Conservation (phyloP, 2,113 vertebrate genomes). For the Rattus rattus region DNA sequence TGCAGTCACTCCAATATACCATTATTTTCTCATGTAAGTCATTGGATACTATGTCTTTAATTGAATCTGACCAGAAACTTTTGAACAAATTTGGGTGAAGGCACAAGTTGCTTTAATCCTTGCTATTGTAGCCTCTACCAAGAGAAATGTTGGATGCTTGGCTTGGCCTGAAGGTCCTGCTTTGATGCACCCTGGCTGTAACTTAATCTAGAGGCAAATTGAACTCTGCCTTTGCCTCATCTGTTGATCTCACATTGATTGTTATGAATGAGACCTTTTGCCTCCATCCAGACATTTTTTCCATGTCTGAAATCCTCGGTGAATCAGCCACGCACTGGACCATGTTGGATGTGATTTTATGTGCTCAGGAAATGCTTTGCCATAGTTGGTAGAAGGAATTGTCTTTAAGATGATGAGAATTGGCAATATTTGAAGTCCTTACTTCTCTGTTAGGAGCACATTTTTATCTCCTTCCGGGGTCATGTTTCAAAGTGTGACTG, state of each 20-base stretch:
- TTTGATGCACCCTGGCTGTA: background rate
- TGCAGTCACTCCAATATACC: background rate
- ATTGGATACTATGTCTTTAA: background rate
- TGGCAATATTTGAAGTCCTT: background rate
- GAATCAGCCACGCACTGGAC: background rate
- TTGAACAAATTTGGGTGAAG: background rate
- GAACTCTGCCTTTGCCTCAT: background rate
- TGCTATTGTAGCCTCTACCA: background rate
- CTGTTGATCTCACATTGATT: background rate
- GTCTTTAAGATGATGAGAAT: background rate
- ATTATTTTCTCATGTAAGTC: background rate
- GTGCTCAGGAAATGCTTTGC: background rate
- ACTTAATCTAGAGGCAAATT: background rate
- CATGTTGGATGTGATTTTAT: background rate
- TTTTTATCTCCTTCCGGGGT: background rate
- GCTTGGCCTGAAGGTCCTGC: background rate
- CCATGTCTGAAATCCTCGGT: background rate
- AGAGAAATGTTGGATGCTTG: background rate
- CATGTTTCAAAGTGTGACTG: background rate
- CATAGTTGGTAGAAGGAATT: background rate
- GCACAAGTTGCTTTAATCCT: background rate
- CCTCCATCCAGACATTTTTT: background rate
- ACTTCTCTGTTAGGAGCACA: background rate
- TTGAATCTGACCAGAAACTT: background rate
- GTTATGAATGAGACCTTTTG: background rate